A percentile compares a stretch with the other conserved stretches of the same genome.
phyloP scores from a whole-genome alignment of 2,797 vertebrate genomes.

The Myripristis murdjan region DNA sequence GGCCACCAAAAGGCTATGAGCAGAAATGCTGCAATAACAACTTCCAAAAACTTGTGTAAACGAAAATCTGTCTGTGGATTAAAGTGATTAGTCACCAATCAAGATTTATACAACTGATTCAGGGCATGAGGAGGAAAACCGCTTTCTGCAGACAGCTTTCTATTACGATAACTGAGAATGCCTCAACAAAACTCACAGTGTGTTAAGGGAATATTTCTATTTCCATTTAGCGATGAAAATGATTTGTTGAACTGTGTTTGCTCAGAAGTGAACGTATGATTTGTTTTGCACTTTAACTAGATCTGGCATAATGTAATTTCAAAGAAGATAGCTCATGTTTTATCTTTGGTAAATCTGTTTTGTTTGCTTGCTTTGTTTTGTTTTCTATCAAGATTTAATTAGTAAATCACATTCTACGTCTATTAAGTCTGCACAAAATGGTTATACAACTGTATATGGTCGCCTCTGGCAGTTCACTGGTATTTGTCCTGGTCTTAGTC shows the following conservation, averaged over 20 bases:
- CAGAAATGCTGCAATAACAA: constrained; percentile 5
- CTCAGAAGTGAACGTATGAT: background rate
- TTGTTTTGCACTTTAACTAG: background rate
- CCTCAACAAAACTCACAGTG: background rate
- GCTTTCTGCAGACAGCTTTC: background rate
- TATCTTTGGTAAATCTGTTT: background rate
- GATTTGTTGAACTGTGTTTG: background rate
- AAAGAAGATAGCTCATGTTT: background rate
- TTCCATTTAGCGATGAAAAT: background rate
- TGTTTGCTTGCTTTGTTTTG: background rate
- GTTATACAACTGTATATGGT: constrained; percentile 3
- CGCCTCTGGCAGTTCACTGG: constrained; percentile 48
- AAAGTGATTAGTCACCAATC: constrained; percentile 31
- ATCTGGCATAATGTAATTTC: background rate
- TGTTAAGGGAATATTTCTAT: background rate
- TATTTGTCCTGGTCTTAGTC: constrained; percentile 44
- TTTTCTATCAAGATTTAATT: background rate
- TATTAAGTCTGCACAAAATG: background rate
- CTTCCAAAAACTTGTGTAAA: background rate
- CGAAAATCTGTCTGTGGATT: constrained; percentile 32
- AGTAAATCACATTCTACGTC: background rate
- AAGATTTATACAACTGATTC: constrained; percentile 25
- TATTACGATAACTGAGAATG: background rate
- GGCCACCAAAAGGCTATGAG: background rate
- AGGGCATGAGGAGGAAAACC: background rate